Base-by-base conservation (phyloP, 2,888 invertebrate species). In the Macroteleia sp. region DNA sequence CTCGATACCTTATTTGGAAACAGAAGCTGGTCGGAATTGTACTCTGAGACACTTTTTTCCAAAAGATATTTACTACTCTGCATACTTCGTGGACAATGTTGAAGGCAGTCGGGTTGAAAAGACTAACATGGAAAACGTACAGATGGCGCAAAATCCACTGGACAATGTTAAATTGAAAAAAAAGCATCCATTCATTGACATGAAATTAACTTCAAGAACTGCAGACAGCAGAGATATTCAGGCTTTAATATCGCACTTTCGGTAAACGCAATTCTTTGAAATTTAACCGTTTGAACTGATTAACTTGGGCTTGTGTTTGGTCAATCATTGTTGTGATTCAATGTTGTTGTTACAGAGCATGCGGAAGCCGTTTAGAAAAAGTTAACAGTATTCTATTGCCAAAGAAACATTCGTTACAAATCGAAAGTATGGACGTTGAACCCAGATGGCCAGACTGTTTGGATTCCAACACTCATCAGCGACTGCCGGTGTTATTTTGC, bases 401-500 rank as follows among this genome's bases (percentile, higher is more conserved):
- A 0, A 81, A 79, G 25, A 81, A 76, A 5, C 78, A 28, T 1
- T 8, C 6, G 1, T 1, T 62, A 0, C 81, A 77, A 41, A 71
- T 34, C 30, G 77, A 81, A n/a, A n/a, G n/a, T 3, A 19, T 12
- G 3, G 14, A 32, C n/a, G n/a, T n/a, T 5, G 78, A 79, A 69
- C 20, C 69, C 0, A 61, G 30, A 9, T 80, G 74, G 81, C 86
- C 86, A 16, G 97, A 97, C 90, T 96, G 96, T 0, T 92, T 97
- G 17, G 95, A 96, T 83, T 95, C 96, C 0, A 94, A 94, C 77
- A 95, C 95, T 90, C 97, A 97, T 88, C 99, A 99, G 92, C 93
- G 95, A 48, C 92, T 99, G 50, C 95, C 97, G 3, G 96, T 99
- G 30, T 92, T 99, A 64, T 96, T 98, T 88, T 98, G 97, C 89